These are phyloP conservation scores for Elymnias hypermnestra DNA, from an alignment of 1,140 invertebrate species.

Conservation along the genomic window DNA sequence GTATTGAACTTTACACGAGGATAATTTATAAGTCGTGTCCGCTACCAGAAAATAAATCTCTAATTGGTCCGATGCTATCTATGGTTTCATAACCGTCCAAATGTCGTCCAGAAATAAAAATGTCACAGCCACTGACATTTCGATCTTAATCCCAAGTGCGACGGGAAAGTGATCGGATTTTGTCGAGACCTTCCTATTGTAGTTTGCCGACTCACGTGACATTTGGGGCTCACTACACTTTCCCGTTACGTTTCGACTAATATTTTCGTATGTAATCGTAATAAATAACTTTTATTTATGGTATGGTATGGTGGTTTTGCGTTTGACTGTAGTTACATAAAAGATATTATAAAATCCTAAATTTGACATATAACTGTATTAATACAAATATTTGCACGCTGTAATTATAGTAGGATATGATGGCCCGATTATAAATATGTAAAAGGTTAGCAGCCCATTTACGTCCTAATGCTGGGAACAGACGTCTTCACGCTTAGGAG, in stretches of 20 bases:
- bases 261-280: too few relatives aligned
- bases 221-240: constrained; percentile 1
- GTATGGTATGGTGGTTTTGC: too few relatives aligned
- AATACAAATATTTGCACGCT: too few relatives aligned
- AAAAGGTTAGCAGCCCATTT: too few relatives aligned
- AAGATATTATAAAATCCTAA: too few relatives aligned
- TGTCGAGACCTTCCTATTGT: constrained; percentile 37
- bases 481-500: too few relatives aligned
- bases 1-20: not conserved
- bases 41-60: constrained; percentile 32
- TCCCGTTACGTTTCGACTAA: not conserved
- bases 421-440: too few relatives aligned
- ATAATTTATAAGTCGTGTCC: constrained; percentile 8
- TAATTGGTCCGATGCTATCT: constrained; percentile 67
- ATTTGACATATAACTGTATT: too few relatives aligned
- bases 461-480: too few relatives aligned
- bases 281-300: too few relatives aligned
- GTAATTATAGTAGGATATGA: too few relatives aligned
- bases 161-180: constrained; percentile 58
- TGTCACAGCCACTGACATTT: constrained; percentile 69
- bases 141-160: constrained; percentile 50
- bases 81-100: constrained; percentile 53
- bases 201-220: constrained; percentile 14
- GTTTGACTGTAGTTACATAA: too few relatives aligned
- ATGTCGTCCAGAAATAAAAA: constrained; percentile 68